Percentiles rank a stretch among this genome's conserved stretches.
phyloP scores from a whole-genome alignment of 2,888 invertebrate species.

The Zygogramma bicolorata region DNA sequence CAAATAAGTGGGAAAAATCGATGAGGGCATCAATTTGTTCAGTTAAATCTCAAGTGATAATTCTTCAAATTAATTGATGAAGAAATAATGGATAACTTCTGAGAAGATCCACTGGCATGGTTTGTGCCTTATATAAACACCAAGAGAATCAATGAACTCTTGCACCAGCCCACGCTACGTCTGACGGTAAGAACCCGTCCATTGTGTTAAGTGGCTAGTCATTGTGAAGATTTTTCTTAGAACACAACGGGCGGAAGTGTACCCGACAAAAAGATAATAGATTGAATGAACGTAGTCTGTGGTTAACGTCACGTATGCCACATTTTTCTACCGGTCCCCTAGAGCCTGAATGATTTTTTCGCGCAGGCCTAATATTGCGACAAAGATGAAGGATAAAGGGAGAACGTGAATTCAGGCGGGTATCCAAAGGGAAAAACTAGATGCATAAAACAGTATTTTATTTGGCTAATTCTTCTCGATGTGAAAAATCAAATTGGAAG shows the following conservation, averaged over 20 bases:
- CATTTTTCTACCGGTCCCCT: neutral
- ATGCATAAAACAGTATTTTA: neutral
- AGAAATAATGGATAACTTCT: no score
- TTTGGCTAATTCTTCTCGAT: neutral
- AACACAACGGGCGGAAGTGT: neutral
- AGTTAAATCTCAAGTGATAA: no score
- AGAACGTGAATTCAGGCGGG: no score
- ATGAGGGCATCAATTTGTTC: no score
- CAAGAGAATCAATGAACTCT: neutral
- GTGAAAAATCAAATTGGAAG: neutral
- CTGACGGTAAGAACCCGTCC: neutral
- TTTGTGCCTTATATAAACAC: no score
- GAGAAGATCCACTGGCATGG: no score
- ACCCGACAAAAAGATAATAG: neutral
- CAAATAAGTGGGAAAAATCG: no score
- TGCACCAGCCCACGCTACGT: neutral
- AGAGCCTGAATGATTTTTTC: no score
- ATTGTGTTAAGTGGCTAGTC: neutral
- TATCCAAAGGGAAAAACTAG: no score
- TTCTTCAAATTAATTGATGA: no score
- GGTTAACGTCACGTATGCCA: neutral
- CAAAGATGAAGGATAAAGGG: no score
- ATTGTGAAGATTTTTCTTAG: neutral
- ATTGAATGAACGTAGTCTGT: neutral
- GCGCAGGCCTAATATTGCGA: no score